Evolutionary conservation across 2,113 vertebrate genomes (phyloP), one percentile per base, ranked within the genome.

Genomic region (Scomber scombrus): DNA sequence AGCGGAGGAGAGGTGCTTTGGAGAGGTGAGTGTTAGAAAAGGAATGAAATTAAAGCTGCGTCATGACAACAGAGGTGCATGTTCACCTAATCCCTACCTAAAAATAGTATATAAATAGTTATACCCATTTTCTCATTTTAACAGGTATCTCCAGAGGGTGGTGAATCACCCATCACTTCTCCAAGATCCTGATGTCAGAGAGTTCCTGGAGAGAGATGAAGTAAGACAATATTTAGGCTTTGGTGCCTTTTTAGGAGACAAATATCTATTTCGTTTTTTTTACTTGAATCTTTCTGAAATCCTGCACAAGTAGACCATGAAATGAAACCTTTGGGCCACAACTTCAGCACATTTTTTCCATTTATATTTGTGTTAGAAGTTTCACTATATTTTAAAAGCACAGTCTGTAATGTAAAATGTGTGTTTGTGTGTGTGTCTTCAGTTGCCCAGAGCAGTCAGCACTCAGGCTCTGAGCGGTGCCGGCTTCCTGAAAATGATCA

Each of bases 181-280:
- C 85, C 98, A 99, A 86, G 98, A 99, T 72, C 97, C 98, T 0
- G 97, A 99, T 0, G 97, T 99, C 82, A 91, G 97, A 88, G 97
- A 99, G 91, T 99, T 99, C 92, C 87, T 99, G 89, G 97, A 99
- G 92, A 97, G 97, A 93, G 98, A 99, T 46, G 98, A 99, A 94
- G 98, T 98, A 72, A 79, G 90, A 23, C 0, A 0, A 71, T 14
- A 21, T 8, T 16, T 18, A 45, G 2, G 18, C 3, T 19, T 40
- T 2, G 4, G 12, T 26, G 43, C 9, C 12, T 50, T 60, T 26
- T 14, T 56, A 26, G 12, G 18, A 47, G 16, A 50, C 9, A 6
- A 40, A 18, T 18, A 19, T 54, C 47, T 46, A 31, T 47, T 57
- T 78, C 7, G 3, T 26, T 78, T 13, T 26, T 80, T 43, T 34